Evolutionary conservation across 1,140 invertebrate genomes (phyloP).

Genomic region (Portunus trituberculatus): DNA sequence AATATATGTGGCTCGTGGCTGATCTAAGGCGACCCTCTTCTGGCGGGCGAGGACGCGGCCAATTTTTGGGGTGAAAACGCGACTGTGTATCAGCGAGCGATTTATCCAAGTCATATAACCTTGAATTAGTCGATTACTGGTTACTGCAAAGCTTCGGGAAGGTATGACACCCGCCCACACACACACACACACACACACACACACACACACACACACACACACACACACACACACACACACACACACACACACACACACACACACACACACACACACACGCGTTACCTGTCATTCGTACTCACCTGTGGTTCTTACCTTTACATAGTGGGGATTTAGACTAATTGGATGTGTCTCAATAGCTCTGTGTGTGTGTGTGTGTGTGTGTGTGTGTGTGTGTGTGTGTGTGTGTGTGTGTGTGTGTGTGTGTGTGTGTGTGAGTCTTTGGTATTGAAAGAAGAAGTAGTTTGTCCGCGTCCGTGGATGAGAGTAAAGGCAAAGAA

Average conservation of each 20-base stretch:
- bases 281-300: too few species aligned
- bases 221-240: slow-evolving; percentile 51
- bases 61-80: slow-evolving; percentile 11
- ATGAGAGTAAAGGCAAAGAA: slow-evolving; percentile 23
- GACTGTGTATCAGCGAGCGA: neutral
- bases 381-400: neutral
- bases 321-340: too few species aligned
- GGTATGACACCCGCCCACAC: neutral
- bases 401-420: neutral
- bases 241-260: slow-evolving; percentile 58
- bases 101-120: slow-evolving; percentile 53
- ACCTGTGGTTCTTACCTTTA: too few species aligned
- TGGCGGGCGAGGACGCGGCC: neutral
- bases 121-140: slow-evolving; percentile 54
- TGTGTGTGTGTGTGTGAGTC: too few species aligned
- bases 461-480: neutral
- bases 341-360: too few species aligned
- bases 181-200: slow-evolving; percentile 26
- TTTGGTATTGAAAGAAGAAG: too few species aligned
- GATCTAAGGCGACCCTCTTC: neutral
- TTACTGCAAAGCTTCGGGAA: neutral
- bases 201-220: slow-evolving; percentile 48
- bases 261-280: slow-evolving; percentile 40
- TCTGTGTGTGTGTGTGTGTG: neutral
- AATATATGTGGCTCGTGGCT: slow-evolving; percentile 37